A percentile compares a stretch with the other conserved stretches of the same genome.
Conservation (phyloP, 2,888 invertebrate species). For the Oscheius sp. region DNA sequence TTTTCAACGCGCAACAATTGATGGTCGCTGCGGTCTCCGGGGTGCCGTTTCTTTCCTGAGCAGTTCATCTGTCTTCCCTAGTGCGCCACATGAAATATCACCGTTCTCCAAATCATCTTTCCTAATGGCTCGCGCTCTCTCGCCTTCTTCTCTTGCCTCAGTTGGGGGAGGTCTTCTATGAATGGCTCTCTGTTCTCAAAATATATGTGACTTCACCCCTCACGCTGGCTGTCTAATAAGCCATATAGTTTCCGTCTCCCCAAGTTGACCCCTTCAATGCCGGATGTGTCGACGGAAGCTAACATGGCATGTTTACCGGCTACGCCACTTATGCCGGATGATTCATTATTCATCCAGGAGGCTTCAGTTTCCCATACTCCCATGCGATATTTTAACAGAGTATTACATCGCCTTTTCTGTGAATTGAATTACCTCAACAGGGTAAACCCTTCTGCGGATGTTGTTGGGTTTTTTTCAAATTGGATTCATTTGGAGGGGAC, state of each 20-base stretch:
- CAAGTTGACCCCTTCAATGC: constrained; percentile 19
- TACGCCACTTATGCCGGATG: constrained; percentile 30
- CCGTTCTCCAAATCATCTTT: constrained; percentile 31
- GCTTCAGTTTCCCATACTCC: constrained; percentile 30
- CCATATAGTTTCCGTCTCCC: constrained; percentile 2
- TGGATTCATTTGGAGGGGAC: too few species aligned
- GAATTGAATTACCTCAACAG: background rate
- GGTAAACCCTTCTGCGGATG: too few species aligned
- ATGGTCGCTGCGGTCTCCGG: constrained; percentile 23
- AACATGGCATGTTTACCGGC: constrained; percentile 35
- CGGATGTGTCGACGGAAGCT: constrained; percentile 36
- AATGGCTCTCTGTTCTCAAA: background rate
- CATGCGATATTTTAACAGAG: constrained; percentile 13
- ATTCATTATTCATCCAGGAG: constrained; percentile 34
- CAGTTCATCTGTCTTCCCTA: constrained; percentile 35
- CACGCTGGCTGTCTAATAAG: constrained; percentile 26
- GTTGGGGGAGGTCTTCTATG: constrained; percentile 11
- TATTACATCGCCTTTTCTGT: background rate
- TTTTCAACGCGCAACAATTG: constrained; percentile 36
- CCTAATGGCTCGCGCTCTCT: constrained; percentile 11
- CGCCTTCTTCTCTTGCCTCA: background rate
- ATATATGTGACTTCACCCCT: background rate
- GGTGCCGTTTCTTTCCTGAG: constrained; percentile 32
- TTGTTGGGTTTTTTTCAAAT: too few species aligned
- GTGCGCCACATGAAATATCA: constrained; percentile 31